Base-by-base conservation (phyloP, 2,113 vertebrate genomes). In the Archilochus colubris region DNA sequence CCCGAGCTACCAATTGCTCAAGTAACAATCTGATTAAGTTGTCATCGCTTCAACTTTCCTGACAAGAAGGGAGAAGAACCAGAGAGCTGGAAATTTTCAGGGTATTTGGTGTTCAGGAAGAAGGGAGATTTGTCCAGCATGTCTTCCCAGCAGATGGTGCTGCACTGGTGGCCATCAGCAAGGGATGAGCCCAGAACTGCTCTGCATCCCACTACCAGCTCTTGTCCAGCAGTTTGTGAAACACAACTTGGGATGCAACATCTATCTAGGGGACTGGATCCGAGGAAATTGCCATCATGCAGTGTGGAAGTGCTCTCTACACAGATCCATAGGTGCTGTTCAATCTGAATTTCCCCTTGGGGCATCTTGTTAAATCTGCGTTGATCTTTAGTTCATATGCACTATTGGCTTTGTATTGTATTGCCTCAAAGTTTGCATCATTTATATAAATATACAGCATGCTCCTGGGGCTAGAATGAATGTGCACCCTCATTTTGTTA, bases 111-210 rank as follows among this genome's bases (percentile, higher is more conserved):
- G 18, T 59, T 86, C 43, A 61, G 46, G 61, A 84, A 43, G 25
- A 33, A 0, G 8, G 20, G 23, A 62, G 48, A 51, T 63, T 51
- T 70, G 67, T 83, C 88, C 50, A 11, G 19, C 79, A 59, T 55
- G 67, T 75, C 64, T 62, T 20, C 38, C 97, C 97, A 96, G 96
- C 94, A 98, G 97, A 89, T 97, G 97, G 96, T 89, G 95, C 85
- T 96, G 80, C 62, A 14, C 88, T 79, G 96, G 97, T 97, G 82
- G 92, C 66, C 91, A 38, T 43, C 17, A 85, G 40, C 2, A 0
- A 75, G 58, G 66, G 50, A 46, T 27, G n/a, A 33, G 36, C 9
- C 67, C 33, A 1, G 23, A 36, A 43, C 63, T 14, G 57, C 40
- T 89, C 86, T 30, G 59, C 2, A 0, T 58, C 30, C 14, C 1